These are phyloP conservation scores for Sphaerophoria rueppellii DNA, from an alignment of 2,888 invertebrate species.

Conservation along the genomic window DNA sequence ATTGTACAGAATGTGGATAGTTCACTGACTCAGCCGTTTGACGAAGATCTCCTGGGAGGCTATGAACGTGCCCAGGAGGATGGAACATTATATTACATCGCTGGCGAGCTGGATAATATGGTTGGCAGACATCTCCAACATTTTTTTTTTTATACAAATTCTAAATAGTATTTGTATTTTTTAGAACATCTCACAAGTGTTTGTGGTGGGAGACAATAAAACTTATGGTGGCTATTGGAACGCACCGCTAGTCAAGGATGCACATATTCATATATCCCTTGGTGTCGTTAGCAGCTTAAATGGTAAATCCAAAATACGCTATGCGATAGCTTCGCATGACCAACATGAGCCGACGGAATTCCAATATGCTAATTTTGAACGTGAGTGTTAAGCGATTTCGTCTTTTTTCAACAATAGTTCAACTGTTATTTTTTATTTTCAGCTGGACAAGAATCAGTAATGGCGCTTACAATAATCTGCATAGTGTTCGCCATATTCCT, in stretches of 20 bases:
- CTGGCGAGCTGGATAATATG: constrained; percentile 89
- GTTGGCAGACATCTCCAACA: constrained; percentile 77
- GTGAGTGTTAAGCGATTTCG: constrained; percentile 77
- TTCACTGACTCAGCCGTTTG: constrained; percentile 86
- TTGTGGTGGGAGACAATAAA: constrained; percentile 90
- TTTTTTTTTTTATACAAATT: not conserved
- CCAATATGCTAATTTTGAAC: constrained; percentile 80
- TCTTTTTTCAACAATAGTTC: not conserved
- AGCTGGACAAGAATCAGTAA: constrained; percentile 78
- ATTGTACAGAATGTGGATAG: constrained; percentile 87
- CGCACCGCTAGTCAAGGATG: constrained; percentile 86
- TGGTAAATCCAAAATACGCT: constrained; percentile 86
- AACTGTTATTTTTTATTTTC: not conserved
- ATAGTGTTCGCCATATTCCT: constrained; percentile 87
- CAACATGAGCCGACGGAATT: constrained; percentile 79
- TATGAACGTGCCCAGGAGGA: constrained; percentile 87
- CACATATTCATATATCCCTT: constrained; percentile 87
- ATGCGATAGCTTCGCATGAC: constrained; percentile 84
- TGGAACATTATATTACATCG: constrained; percentile 90
- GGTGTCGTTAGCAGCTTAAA: constrained; percentile 86
- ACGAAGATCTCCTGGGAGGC: constrained; percentile 85
- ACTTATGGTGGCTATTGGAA: constrained; percentile 90
- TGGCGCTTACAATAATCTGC: constrained; percentile 85
- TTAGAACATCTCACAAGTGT: constrained; percentile 85
- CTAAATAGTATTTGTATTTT: not conserved